These are phyloP conservation scores for Artibeus lituratus DNA, from an alignment of 2,797 vertebrate species.

Conservation along the genomic window DNA sequence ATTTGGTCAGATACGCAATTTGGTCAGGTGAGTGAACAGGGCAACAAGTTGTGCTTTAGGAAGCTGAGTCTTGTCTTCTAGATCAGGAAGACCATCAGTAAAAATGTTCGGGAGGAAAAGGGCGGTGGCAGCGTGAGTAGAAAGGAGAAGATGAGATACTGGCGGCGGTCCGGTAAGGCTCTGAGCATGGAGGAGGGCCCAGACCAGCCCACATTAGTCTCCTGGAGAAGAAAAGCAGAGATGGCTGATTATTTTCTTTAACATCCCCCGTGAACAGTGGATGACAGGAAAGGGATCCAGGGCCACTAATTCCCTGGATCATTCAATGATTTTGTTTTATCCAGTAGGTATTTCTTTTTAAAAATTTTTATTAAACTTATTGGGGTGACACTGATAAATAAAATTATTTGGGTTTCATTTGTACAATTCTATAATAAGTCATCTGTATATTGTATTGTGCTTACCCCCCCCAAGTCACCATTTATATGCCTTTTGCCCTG, in stretches of 20 bases:
- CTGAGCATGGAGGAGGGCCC: not conserved
- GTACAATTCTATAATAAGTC: not conserved
- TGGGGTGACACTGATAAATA: not conserved
- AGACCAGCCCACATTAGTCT: not conserved
- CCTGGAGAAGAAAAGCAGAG: not conserved
- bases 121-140: not conserved
- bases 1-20: not conserved
- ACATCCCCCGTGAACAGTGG: not conserved
- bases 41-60: not conserved
- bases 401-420: not conserved
- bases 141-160: not conserved
- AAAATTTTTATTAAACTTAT: not conserved
- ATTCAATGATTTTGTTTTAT: not conserved
- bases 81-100: not conserved
- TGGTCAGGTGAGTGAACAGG: not conserved
- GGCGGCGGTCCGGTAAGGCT: not conserved
- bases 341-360: not conserved
- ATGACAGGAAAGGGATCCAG: not conserved
- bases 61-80: not conserved
- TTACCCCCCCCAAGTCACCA: not conserved
- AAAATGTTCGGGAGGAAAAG: not conserved
- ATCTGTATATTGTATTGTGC: not conserved
- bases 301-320: not conserved
- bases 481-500: not conserved
- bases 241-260: not conserved